These are phyloP conservation scores for Channa maculata DNA, from an alignment of 2,113 vertebrate genomes.

Conservation along the genomic window DNA sequence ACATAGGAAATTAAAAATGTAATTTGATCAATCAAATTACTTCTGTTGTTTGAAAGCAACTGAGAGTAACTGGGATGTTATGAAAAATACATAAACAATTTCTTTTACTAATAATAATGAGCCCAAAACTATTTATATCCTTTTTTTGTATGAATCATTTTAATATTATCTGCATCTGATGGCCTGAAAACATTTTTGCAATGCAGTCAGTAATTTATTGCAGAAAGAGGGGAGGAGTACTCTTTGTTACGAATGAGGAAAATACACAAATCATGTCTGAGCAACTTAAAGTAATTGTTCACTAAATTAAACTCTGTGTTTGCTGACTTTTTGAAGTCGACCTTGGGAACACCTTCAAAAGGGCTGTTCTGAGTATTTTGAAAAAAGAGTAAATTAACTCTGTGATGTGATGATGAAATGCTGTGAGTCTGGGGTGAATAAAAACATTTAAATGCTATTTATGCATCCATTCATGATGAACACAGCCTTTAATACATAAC, in stretches of 20 bases:
- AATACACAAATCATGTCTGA: slow-evolving; percentile 53
- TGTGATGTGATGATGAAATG: background rate
- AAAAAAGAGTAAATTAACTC: background rate
- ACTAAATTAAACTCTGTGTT: slow-evolving; percentile 31
- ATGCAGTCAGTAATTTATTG: slow-evolving; percentile 13
- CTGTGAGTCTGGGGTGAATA: background rate
- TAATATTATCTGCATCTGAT: slow-evolving; percentile 20
- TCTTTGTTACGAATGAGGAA: slow-evolving; percentile 46
- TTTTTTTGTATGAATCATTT: slow-evolving; percentile 31
- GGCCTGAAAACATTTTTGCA: slow-evolving; percentile 39
- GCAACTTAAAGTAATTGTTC: slow-evolving; percentile 29
- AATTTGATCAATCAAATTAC: background rate
- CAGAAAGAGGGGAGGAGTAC: background rate
- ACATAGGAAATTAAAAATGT: background rate
- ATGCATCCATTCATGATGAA: background rate
- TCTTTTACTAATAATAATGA: slow-evolving; percentile 7
- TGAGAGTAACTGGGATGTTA: background rate
- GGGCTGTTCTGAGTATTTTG: slow-evolving; percentile 7
- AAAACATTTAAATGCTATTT: background rate
- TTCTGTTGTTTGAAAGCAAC: background rate
- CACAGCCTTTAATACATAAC: background rate
- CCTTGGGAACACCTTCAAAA: slow-evolving; percentile 21
- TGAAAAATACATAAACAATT: background rate
- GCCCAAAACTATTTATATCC: slow-evolving; percentile 1
- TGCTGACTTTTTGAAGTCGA: slow-evolving; percentile 28